Conservation (phyloP, 2,113 vertebrate species). For the Sceloporus undulatus region DNA sequence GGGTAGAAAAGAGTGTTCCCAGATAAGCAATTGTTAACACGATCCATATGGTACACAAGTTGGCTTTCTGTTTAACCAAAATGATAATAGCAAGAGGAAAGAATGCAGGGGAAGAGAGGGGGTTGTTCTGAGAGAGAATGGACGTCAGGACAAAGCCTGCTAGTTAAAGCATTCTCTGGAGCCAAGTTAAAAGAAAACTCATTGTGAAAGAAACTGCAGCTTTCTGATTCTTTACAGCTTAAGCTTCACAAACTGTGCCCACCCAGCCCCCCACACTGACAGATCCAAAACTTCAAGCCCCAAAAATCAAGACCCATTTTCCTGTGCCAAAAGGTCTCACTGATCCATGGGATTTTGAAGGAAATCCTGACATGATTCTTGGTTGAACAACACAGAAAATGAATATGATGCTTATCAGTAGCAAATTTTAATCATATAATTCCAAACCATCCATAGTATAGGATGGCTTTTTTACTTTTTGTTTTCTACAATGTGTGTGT, state of each 20-base stretch:
- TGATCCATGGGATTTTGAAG: fast-evolving
- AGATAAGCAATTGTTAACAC: slow-evolving; percentile 85
- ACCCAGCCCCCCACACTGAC: not conserved
- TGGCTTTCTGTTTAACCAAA: slow-evolving; percentile 79
- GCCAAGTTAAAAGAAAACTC: slow-evolving; percentile 66
- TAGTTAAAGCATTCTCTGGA: slow-evolving; percentile 72
- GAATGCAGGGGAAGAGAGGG: slow-evolving; percentile 72
- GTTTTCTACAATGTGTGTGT: not conserved
- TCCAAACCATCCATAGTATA: not conserved
- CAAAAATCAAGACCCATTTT: fast-evolving
- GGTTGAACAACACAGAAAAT: not conserved
- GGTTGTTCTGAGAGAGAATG: slow-evolving; percentile 58
- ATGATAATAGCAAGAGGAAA: slow-evolving; percentile 81
- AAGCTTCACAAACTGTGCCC: not conserved
- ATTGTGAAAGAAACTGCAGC: not conserved
- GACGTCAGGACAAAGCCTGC: slow-evolving; percentile 76
- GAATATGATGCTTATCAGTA: fast-evolving
- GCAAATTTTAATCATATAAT: fast-evolving
- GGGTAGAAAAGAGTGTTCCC: slow-evolving; percentile 62
- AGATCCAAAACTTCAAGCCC: slow-evolving; percentile 4
- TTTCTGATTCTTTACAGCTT: slow-evolving; percentile 26
- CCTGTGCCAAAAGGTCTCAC: not conserved
- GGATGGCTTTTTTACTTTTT: fast-evolving
- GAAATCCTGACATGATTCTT: not conserved
- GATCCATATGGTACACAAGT: slow-evolving; percentile 83